Percentiles rank a stretch among this genome's conserved stretches.
phyloP scores from a whole-genome alignment of 2,888 invertebrate species.

The Blastobasis adustella region DNA sequence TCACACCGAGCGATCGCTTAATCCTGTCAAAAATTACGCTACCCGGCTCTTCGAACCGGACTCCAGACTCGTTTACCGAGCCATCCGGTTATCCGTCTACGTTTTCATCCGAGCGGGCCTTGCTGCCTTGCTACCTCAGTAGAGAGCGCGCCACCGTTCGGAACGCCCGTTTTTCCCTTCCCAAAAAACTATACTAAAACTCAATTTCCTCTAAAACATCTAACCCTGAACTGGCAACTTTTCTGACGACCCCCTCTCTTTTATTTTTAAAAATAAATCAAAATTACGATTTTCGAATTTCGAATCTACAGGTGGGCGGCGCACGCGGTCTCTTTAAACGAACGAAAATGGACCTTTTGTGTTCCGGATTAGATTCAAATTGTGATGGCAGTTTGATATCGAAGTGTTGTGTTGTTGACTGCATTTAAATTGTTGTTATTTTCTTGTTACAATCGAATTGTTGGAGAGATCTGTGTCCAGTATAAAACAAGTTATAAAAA shows the following conservation, averaged over 20 bases:
- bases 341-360: slow-evolving; percentile 3
- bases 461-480: too few species aligned
- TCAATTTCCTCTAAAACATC: too few species aligned
- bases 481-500: too few species aligned
- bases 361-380: too few species aligned
- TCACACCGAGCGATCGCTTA: neutral
- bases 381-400: too few species aligned
- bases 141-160: slow-evolving; percentile 19
- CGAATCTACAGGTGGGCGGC: slow-evolving; percentile 30
- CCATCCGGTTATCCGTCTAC: slow-evolving; percentile 1
- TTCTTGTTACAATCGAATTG: too few species aligned
- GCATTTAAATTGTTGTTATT: too few species aligned
- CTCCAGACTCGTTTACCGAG: neutral
- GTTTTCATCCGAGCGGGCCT: too few species aligned
- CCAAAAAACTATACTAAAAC: too few species aligned
- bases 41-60: neutral
- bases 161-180: slow-evolving; percentile 17
- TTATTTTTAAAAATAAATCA: slow-evolving; percentile 14
- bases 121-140: slow-evolving; percentile 18
- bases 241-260: slow-evolving; percentile 11
- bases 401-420: too few species aligned
- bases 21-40: too few species aligned
- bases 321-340: slow-evolving; percentile 11
- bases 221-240: too few species aligned
- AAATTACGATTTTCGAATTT: slow-evolving; percentile 12